Conservation (phyloP, 2,113 vertebrate genomes). For the Passerina amoena region DNA sequence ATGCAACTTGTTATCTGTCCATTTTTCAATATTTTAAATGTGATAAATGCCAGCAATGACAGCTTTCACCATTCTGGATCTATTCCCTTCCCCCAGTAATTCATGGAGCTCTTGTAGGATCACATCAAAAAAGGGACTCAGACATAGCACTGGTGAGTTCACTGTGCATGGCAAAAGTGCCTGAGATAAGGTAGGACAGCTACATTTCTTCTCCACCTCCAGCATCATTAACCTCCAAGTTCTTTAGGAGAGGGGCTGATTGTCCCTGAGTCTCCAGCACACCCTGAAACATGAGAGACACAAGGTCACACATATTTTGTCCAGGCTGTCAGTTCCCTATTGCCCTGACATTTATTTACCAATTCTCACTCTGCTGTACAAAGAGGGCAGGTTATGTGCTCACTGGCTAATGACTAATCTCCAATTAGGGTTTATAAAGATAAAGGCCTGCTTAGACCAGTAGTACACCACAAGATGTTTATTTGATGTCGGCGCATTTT, state of each 20-base stretch:
- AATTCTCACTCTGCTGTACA: neutral
- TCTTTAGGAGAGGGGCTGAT: neutral
- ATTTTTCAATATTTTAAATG: neutral
- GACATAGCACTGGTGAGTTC: neutral
- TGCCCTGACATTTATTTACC: neutral
- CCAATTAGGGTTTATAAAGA: neutral
- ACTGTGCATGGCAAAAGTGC: neutral
- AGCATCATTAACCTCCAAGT: neutral
- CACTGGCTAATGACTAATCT: neutral
- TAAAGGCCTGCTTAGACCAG: neutral
- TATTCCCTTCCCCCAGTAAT: neutral
- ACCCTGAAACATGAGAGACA: neutral
- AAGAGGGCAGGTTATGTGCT: neutral
- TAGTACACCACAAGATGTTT: neutral
- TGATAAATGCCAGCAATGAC: neutral
- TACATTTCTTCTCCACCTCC: neutral
- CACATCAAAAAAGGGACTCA: neutral
- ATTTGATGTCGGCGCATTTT: neutral
- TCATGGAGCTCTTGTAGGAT: neutral
- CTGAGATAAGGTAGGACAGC: neutral
- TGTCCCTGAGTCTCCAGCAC: neutral
- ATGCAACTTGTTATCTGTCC: neutral
- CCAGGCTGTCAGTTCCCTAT: neutral
- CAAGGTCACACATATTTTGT: neutral
- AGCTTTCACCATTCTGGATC: neutral